A percentile compares a stretch with the other conserved stretches of the same genome.
phyloP scores from a whole-genome alignment of 2,113 vertebrate genomes.

The Oriolus oriolus region DNA sequence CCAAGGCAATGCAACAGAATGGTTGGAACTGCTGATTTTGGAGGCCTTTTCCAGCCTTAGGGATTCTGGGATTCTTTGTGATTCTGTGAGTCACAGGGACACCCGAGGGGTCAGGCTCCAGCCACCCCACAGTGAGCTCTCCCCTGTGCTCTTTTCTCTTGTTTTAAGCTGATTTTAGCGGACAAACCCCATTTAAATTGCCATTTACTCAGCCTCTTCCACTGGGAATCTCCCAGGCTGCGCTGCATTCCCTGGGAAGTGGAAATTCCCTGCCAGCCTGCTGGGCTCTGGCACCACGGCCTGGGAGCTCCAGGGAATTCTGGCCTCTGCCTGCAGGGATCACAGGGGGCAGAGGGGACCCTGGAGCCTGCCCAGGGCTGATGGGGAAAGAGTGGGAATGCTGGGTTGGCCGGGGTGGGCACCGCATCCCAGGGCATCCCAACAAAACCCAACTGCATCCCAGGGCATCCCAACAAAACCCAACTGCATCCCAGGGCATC shows the following conservation, averaged over 20 bases:
- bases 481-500: too few species aligned
- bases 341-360: background rate
- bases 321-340: background rate
- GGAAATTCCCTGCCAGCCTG: background rate
- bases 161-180: background rate
- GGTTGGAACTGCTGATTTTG: background rate
- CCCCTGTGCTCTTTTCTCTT: accelerated
- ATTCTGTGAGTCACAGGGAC: background rate
- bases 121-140: background rate
- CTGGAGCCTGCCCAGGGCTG: background rate
- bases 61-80: background rate
- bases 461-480: background rate
- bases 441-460: background rate
- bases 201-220: background rate
- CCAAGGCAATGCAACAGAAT: accelerated
- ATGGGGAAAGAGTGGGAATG: too few species aligned
- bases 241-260: accelerated
- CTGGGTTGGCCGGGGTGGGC: background rate
- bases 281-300: background rate
- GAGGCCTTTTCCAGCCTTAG: background rate
- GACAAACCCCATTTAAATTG: background rate
- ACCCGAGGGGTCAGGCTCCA: background rate
- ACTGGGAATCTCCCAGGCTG: background rate
- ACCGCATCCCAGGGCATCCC: background rate
- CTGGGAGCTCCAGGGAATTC: background rate